Evolutionary conservation across 2,888 invertebrate species (phyloP).

Genomic region (Pecten maximus): DNA sequence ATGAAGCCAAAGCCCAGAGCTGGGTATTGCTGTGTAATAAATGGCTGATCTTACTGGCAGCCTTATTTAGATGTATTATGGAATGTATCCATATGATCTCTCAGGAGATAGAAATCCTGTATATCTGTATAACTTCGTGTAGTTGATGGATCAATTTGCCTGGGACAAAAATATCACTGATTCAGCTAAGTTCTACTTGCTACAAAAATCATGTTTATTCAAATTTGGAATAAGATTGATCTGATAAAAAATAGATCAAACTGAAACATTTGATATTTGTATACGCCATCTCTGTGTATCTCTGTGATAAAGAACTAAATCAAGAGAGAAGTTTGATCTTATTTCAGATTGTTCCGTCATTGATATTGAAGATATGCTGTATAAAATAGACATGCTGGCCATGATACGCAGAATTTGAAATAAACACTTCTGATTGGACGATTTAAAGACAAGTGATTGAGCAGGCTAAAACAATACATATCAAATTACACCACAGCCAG

Average conservation of each 20-base stretch:
- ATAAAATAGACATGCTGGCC: not conserved
- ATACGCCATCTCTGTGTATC: not conserved
- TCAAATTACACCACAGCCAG: not conserved
- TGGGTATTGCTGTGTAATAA: not conserved
- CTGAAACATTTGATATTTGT: not conserved
- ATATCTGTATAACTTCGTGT: not conserved
- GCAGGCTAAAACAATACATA: not conserved
- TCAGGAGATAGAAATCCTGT: not conserved
- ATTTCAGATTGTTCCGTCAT: not conserved
- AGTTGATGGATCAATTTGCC: not conserved
- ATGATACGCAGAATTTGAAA: not conserved
- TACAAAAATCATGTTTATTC: not conserved
- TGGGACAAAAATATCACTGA: not conserved
- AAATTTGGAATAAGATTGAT: not conserved
- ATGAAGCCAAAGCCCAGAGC: not conserved
- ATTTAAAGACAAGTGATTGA: not conserved
- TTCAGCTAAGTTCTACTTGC: not conserved
- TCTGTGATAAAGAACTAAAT: not conserved
- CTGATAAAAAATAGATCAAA: not conserved
- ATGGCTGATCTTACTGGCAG: not conserved
- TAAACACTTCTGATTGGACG: not conserved
- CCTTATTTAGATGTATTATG: not conserved
- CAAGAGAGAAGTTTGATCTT: not conserved
- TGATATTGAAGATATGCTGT: not conserved
- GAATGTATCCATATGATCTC: constrained; percentile 6